phyloP scores from a whole-genome alignment of 2,888 invertebrate species.

The Diadegma fenestrale region DNA sequence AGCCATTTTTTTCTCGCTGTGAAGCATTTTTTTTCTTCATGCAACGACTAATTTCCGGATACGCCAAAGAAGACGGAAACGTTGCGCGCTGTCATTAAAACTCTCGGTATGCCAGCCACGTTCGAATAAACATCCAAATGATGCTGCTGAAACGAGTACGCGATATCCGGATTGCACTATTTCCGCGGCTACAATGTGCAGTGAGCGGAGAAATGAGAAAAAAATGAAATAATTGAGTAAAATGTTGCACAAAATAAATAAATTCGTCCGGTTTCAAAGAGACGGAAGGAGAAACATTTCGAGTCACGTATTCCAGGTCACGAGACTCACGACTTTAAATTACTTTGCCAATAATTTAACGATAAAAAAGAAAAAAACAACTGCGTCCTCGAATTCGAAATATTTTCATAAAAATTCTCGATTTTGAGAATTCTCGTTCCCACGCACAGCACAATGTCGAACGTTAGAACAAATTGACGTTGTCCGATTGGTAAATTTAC shows the following conservation, averaged over 20 bases:
- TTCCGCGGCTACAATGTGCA: neutral
- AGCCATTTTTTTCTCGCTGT: constrained; percentile 33
- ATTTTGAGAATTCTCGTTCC: too few species aligned
- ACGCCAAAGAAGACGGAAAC: constrained; percentile 39
- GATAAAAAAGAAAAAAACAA: too few species aligned
- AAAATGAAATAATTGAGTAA: neutral
- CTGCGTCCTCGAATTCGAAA: too few species aligned
- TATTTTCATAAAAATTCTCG: too few species aligned
- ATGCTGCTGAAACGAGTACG: neutral
- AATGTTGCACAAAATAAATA: neutral
- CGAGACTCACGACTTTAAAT: neutral
- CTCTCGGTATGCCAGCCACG: constrained; percentile 50
- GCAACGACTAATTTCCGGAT: constrained; percentile 28
- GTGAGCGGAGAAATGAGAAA: neutral
- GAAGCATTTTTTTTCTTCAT: neutral
- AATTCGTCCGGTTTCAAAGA: neutral
- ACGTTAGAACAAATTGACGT: neutral
- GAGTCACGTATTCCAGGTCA: neutral
- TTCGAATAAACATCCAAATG: constrained; percentile 37
- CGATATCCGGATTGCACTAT: neutral
- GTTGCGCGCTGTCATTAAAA: constrained; percentile 49
- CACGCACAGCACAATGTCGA: neutral
- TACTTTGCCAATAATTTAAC: neutral
- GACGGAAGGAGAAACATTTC: neutral
- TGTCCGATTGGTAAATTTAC: neutral